A percentile compares a stretch with the other conserved stretches of the same genome.
Evolutionary conservation across 2,113 vertebrate species (phyloP).

Genomic region (Atractosteus spatula): DNA sequence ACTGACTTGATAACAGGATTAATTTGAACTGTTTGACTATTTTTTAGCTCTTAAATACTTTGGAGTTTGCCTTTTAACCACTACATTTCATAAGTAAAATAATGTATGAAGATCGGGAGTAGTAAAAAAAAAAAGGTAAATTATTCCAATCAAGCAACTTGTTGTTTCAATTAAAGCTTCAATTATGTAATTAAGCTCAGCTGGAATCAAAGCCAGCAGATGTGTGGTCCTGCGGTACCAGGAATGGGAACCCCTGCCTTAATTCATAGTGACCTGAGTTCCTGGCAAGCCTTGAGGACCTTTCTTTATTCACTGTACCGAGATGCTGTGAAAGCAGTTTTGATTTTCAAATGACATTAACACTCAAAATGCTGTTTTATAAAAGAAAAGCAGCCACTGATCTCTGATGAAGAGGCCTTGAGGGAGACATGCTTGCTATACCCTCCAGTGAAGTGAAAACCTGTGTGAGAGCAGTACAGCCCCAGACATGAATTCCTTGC

Average conservation of each 20-base stretch:
- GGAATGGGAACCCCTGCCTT: background rate
- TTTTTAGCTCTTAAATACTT: too few species aligned
- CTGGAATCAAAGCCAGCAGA: too few species aligned
- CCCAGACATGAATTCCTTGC: constrained; percentile 8
- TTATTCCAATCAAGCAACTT: too few species aligned
- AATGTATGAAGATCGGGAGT: too few species aligned
- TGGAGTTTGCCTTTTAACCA: too few species aligned
- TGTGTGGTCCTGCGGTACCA: too few species aligned
- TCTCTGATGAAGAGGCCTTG: background rate
- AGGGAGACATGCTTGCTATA: background rate
- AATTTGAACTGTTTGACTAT: too few species aligned
- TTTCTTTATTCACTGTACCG: background rate
- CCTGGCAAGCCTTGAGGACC: background rate
- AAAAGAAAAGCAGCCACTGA: background rate
- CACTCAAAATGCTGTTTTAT: constrained; percentile 6
- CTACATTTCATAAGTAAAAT: too few species aligned
- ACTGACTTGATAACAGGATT: too few species aligned
- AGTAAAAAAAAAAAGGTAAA: too few species aligned
- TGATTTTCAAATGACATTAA: background rate
- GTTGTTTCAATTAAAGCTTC: too few species aligned
- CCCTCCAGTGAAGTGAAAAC: background rate
- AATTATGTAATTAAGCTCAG: too few species aligned
- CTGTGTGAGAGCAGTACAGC: background rate
- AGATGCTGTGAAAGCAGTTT: constrained; percentile 11
- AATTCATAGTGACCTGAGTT: background rate